Evolutionary conservation across 2,797 vertebrate species (phyloP).

Genomic region (Mycteria americana): DNA sequence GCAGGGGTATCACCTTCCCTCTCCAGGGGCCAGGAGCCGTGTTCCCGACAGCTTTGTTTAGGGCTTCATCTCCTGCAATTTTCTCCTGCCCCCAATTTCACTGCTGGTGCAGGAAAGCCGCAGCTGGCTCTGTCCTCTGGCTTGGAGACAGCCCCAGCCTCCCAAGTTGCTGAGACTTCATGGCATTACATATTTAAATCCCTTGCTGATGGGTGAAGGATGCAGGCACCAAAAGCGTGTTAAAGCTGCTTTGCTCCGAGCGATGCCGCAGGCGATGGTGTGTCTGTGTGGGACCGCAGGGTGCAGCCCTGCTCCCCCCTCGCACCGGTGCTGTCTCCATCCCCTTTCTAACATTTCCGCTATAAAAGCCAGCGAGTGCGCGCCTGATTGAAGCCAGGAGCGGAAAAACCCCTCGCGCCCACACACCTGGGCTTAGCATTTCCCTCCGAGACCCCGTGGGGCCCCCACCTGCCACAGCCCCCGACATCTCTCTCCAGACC

Average conservation of each 20-base stretch:
- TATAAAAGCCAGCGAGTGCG: not conserved
- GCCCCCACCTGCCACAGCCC: rapidly evolving
- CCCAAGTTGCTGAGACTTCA: not conserved
- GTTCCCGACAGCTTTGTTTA: conserved; percentile 9
- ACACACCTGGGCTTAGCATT: not conserved
- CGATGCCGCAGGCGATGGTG: rapidly evolving
- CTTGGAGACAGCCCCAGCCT: not conserved
- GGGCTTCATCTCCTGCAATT: not conserved
- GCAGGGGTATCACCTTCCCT: not conserved
- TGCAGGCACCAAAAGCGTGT: not conserved
- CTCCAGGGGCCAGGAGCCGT: not conserved
- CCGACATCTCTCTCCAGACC: not conserved
- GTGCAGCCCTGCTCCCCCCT: not conserved
- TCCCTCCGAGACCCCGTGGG: rapidly evolving
- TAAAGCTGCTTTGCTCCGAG: rapidly evolving
- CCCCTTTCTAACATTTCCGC: not conserved
- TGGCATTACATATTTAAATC: not conserved
- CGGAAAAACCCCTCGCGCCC: not conserved
- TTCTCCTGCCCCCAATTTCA: not conserved
- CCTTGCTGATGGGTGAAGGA: not conserved
- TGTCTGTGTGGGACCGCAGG: not conserved
- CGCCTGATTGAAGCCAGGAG: not conserved
- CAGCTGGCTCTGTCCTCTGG: not conserved
- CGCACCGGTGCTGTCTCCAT: rapidly evolving
- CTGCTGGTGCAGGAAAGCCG: not conserved